Evolutionary conservation across 2,888 invertebrate genomes (phyloP), one percentile per base, ranked within the genome.

Genomic region (Rhagophthalmus giganteus): DNA sequence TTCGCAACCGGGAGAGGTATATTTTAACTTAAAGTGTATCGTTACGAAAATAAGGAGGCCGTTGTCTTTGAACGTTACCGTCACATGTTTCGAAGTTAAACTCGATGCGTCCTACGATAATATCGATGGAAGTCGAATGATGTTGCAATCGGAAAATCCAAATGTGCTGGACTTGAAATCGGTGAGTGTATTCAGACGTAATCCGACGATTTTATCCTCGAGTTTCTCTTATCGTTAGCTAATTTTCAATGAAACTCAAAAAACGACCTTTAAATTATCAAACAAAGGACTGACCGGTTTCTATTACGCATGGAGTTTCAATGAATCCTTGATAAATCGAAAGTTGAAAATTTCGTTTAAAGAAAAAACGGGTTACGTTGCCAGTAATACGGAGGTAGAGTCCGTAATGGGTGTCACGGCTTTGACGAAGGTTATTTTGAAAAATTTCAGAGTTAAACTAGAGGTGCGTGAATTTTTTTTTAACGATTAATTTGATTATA

Each of bases 21-120:
- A 76, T 5, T 85, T 82, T 63, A 78, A 77, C 59, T 71, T 84
- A 62, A 79, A 78, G 62, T 84, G 82, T 64, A 67, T 66, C 10
- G 67, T 85, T 1, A 77, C 78, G 42, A 78, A 77, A 63, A 70
- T 81, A 70, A 79, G 75, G 15, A 76, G 76, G 49, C 77, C 76
- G 26, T 63, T 84, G 32, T 73, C 73, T 2, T 60, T 84, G 27
- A 76, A 76, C 42, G 76, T 85, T 1, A 77, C 76, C 26, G 77
- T 80, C 2, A 73, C 75, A 10, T 81, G 82, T 51, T 75, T 77
- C 56, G 76, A 77, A 30, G 78, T 84, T 25, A 73, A 78, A 42
- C 76, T 81, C 1, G 74, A 73, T 57, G 74, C 83, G 2, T 72
- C 71, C 1, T 83, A 81, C 45, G 57, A 60, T 20, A 56, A 66